A percentile compares a stretch with the other conserved stretches of the same genome.
These are phyloP conservation scores for Tuberolachnus salignus DNA, from an alignment of 2,888 invertebrate species.

Conservation along the genomic window DNA sequence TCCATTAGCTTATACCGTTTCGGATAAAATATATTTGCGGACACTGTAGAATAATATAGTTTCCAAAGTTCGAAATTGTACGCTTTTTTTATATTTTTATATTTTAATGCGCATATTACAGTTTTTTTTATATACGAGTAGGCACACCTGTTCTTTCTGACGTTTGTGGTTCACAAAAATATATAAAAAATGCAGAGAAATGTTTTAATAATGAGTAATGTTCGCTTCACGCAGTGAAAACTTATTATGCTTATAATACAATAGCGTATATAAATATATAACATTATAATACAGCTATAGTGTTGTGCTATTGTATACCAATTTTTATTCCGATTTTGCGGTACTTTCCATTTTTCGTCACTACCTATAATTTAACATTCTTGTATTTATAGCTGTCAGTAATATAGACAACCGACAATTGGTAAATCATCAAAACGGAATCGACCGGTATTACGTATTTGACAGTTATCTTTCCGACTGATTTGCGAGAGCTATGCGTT, in stretches of 20 bases:
- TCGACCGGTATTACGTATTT: neutral
- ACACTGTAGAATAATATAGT: too few species aligned
- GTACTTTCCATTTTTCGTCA: constrained; percentile 1
- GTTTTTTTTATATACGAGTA: too few species aligned
- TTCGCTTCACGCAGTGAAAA: constrained; percentile 3
- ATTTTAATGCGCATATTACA: too few species aligned
- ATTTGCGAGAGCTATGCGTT: neutral
- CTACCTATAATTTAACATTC: neutral
- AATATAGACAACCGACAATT: neutral
- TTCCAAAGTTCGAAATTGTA: too few species aligned
- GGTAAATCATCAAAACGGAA: neutral
- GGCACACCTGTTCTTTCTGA: too few species aligned
- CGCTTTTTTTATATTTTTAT: too few species aligned
- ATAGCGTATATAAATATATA: neutral
- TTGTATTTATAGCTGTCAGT: neutral
- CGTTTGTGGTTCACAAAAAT: too few species aligned
- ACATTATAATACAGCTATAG: neutral
- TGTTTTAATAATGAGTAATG: constrained; percentile 10
- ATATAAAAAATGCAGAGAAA: neutral
- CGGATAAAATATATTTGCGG: too few species aligned
- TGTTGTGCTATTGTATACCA: neutral
- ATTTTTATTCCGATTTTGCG: constrained; percentile 6
- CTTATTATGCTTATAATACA: neutral
- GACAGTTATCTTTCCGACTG: neutral
- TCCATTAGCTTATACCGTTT: too few species aligned